Conservation (phyloP, 2,113 vertebrate genomes). For the Gambusia holbrooki region DNA sequence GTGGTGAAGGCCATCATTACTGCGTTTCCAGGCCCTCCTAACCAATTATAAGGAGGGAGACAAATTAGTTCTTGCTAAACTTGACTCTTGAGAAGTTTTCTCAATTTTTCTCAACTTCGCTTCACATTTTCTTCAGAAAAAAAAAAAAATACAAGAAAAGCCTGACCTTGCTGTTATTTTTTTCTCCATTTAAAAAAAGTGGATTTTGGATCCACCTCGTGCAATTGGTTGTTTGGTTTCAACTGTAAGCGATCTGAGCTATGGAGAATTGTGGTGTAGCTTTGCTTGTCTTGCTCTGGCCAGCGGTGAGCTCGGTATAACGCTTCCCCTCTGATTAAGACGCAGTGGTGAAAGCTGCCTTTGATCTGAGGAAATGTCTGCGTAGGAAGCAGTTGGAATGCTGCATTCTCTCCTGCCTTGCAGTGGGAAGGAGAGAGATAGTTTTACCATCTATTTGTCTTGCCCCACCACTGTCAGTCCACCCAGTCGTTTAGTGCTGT, state of each 20-base stretch:
- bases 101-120: constrained; percentile 62
- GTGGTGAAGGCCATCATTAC: constrained; percentile 78
- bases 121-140: constrained; percentile 35
- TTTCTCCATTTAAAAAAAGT: constrained; percentile 8
- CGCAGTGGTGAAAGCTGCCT: constrained; percentile 75
- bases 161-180: constrained; percentile 12
- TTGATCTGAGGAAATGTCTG: constrained; percentile 82
- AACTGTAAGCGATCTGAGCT: constrained; percentile 37
- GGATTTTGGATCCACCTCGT: constrained; percentile 39
- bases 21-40: constrained; percentile 71
- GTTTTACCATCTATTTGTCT: constrained; percentile 71
- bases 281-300: constrained; percentile 63
- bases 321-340: constrained; percentile 78
- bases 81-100: constrained; percentile 63
- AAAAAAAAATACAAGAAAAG: constrained; percentile 22
- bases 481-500: not conserved
- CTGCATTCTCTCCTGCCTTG: constrained; percentile 53
- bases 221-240: constrained; percentile 27
- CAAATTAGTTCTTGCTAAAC: constrained; percentile 66
- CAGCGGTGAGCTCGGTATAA: constrained; percentile 67
- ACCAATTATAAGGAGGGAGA: constrained; percentile 75
- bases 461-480: constrained; percentile 52
- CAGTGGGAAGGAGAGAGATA: constrained; percentile 68
- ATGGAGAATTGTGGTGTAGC: constrained; percentile 48
- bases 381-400: constrained; percentile 75